Percentiles rank a stretch among this genome's conserved stretches.
These are phyloP conservation scores for Dorcus parallelipipedus DNA, from an alignment of 2,888 invertebrate species.

Conservation along the genomic window DNA sequence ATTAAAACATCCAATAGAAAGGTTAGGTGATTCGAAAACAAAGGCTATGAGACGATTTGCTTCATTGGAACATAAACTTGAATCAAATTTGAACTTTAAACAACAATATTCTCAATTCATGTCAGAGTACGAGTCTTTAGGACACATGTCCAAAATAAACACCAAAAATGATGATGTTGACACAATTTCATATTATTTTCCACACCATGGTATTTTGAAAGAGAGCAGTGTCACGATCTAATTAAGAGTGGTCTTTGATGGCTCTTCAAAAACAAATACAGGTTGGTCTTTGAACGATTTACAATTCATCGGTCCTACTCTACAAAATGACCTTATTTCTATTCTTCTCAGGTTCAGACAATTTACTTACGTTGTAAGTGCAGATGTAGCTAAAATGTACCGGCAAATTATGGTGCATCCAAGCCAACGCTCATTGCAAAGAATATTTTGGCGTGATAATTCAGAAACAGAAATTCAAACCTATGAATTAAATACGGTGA, in stretches of 20 bases:
- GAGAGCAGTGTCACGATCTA: constrained; percentile 18
- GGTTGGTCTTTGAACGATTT: constrained; percentile 20
- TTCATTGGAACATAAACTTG: constrained; percentile 14
- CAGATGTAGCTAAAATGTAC: constrained; percentile 35
- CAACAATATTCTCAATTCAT: constrained; percentile 19
- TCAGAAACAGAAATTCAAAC: constrained; percentile 14
- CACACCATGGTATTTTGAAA: constrained; percentile 22
- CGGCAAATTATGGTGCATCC: constrained; percentile 28
- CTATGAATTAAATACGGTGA: constrained; percentile 25
- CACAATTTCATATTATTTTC: constrained; percentile 11
- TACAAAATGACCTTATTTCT: constrained; percentile 27
- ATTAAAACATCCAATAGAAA: too few relatives aligned
- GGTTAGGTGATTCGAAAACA: constrained; percentile 14
- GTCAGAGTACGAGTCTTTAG: constrained; percentile 19
- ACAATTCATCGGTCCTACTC: constrained; percentile 8
- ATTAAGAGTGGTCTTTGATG: constrained; percentile 22
- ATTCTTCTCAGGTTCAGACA: constrained; percentile 31
- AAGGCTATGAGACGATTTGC: constrained; percentile 14
- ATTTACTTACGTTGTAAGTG: constrained; percentile 24
- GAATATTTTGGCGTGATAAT: constrained; percentile 25
- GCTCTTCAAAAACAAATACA: constrained; percentile 8
- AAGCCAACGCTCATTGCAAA: constrained; percentile 23
- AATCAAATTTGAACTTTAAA: constrained; percentile 10
- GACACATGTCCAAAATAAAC: constrained; percentile 18
- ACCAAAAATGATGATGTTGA: background rate